Evolutionary conservation across 2,888 invertebrate species (phyloP).

Genomic region (Heliothis peltigera): DNA sequence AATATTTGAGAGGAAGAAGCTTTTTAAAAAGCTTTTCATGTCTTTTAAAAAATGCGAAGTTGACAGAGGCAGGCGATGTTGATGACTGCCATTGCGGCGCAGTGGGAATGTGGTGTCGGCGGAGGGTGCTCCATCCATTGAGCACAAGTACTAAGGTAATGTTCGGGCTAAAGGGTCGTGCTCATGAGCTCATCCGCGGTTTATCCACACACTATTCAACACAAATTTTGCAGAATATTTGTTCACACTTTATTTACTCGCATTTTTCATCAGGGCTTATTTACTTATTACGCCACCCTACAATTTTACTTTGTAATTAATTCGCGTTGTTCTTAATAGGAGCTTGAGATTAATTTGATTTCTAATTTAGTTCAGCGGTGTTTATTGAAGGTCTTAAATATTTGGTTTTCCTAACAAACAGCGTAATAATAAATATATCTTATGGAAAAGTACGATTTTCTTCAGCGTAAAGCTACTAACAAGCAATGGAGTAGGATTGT

Average conservation of each 20-base stretch:
- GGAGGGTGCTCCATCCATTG: conserved; percentile 73
- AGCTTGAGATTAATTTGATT: conserved; percentile 39
- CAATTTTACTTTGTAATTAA: conserved; percentile 42
- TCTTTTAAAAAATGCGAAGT: conserved; percentile 69
- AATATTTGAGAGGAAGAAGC: conserved; percentile 59
- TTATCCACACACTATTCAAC: conserved; percentile 68
- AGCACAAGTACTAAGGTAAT: conserved; percentile 67
- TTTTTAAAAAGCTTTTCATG: conserved; percentile 71
- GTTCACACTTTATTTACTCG: conserved; percentile 64
- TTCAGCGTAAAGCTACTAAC: conserved; percentile 3
- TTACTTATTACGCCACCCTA: conserved; percentile 18
- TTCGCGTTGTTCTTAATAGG: conserved; percentile 36
- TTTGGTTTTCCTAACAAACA: background rate
- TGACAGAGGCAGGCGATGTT: conserved; percentile 66
- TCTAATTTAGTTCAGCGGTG: conserved; percentile 24
- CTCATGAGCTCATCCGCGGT: conserved; percentile 64
- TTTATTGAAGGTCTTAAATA: background rate
- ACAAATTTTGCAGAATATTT: conserved; percentile 77
- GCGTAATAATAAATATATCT: background rate
- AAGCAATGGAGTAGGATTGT: conserved; percentile 9
- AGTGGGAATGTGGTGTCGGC: conserved; percentile 63
- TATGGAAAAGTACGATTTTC: background rate
- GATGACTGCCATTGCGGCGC: conserved; percentile 73
- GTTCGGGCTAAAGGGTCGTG: conserved; percentile 63
- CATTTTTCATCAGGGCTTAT: conserved; percentile 50